Evolutionary conservation across 2,888 invertebrate genomes (phyloP).

Genomic region (Anthoptus insignis): DNA sequence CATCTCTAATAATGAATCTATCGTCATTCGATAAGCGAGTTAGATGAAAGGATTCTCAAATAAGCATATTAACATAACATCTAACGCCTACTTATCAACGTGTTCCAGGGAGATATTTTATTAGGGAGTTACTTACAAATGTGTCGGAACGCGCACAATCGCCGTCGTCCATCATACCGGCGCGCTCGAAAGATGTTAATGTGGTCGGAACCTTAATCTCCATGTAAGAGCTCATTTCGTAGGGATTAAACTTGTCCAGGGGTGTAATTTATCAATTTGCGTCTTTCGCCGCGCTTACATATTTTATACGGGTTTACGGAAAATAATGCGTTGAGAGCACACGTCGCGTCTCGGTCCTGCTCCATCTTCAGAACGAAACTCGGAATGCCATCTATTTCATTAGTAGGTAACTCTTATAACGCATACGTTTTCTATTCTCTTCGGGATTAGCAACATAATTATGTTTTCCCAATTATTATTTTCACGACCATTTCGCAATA

Average conservation of each 20-base stretch:
- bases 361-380: conserved; percentile 3
- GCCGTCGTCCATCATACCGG: conserved; percentile 61
- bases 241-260: conserved; percentile 71
- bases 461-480: not conserved
- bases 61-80: conserved; percentile 55
- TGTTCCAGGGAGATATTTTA: conserved; percentile 67
- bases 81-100: conserved; percentile 55
- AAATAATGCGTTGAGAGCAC: conserved; percentile 18
- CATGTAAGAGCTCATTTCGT: conserved; percentile 70
- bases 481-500: not conserved
- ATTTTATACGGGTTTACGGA: conserved; percentile 48
- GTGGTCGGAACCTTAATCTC: conserved; percentile 64
- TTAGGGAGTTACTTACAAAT: conserved; percentile 57
- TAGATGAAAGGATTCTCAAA: conserved; percentile 23
- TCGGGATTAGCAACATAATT: conserved; percentile 13
- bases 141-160: conserved; percentile 58
- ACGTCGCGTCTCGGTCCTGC: not conserved
- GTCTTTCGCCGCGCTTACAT: conserved; percentile 48
- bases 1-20: not conserved
- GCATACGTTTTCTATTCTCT: conserved; percentile 24
- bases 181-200: conserved; percentile 35
- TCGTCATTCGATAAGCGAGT: conserved; percentile 15
- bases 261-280: conserved; percentile 78
- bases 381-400: conserved; percentile 8
- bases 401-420: too few relatives aligned